A percentile compares a stretch with the other conserved stretches of the same genome.
Conservation (phyloP, 2,113 vertebrate genomes). For the Pomatorhinus ruficollis region DNA sequence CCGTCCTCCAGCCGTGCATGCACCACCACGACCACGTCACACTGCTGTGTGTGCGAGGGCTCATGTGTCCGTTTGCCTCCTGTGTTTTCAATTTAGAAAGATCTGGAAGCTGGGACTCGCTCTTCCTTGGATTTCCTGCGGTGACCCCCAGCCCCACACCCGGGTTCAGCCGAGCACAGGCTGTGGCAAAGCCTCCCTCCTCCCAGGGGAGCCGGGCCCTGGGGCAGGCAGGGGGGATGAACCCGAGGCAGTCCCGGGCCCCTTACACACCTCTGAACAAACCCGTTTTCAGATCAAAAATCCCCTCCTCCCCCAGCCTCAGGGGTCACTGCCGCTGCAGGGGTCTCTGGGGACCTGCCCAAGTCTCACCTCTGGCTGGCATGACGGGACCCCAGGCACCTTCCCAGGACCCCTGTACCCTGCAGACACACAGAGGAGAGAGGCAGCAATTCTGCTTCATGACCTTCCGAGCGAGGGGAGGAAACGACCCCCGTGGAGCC, state of each 20-base stretch:
- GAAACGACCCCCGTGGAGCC: conserved; percentile 8
- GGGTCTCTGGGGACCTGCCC: rapidly evolving
- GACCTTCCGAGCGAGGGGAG: not conserved
- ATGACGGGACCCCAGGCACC: rapidly evolving
- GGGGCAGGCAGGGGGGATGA: not conserved
- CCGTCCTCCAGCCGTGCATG: rapidly evolving
- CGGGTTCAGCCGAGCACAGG: rapidly evolving
- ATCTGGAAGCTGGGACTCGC: not conserved
- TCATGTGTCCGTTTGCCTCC: rapidly evolving
- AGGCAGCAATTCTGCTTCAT: not conserved
- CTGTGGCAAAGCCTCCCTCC: not conserved
- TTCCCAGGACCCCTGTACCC: rapidly evolving
- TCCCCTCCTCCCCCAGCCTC: not conserved
- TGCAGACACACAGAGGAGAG: not conserved
- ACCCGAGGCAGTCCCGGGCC: not conserved
- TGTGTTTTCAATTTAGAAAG: not conserved
- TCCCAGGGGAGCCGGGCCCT: rapidly evolving
- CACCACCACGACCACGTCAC: rapidly evolving
- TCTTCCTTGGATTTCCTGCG: rapidly evolving
- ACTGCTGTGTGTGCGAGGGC: rapidly evolving
- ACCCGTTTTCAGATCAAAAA: not conserved
- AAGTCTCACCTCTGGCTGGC: rapidly evolving
- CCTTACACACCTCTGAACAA: not conserved
- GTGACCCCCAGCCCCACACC: rapidly evolving
- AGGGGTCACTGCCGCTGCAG: rapidly evolving